Evolutionary conservation across 2,888 invertebrate genomes (phyloP).

Genomic region (Ecliptopera silaceata): DNA sequence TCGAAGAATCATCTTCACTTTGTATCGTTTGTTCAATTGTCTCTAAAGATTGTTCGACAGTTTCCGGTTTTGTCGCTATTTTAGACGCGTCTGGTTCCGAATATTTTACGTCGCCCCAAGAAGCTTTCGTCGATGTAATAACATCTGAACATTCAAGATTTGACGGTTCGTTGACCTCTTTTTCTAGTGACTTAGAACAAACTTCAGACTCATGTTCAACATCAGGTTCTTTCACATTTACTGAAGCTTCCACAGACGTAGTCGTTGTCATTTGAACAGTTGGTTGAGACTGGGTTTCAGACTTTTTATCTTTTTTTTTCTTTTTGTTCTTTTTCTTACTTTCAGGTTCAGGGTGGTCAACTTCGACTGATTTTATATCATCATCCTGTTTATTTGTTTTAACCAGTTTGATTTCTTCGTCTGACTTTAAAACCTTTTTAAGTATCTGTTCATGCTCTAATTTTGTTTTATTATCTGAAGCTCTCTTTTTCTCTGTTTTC

Average conservation of each 20-base stretch:
- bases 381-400: background rate
- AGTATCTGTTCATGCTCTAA: background rate
- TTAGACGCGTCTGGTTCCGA: constrained; percentile 42
- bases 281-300: constrained; percentile 31
- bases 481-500: background rate
- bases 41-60: background rate
- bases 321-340: constrained; percentile 62
- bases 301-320: constrained; percentile 63
- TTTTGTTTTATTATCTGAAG: background rate
- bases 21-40: background rate
- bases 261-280: constrained; percentile 36
- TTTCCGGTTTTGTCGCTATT: background rate
- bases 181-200: background rate
- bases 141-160: background rate
- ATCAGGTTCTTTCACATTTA: constrained; percentile 37
- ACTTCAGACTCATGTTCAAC: background rate
- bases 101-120: constrained; percentile 41
- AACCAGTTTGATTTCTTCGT: background rate
- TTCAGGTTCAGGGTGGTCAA: constrained; percentile 38
- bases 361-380: constrained; percentile 16
- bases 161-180: background rate
- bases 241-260: constrained; percentile 29
- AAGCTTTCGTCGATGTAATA: constrained; percentile 2
- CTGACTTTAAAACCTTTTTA: background rate
- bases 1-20: background rate